A percentile compares a stretch with the other conserved stretches of the same genome.
phyloP scores from a whole-genome alignment of 1,140 invertebrate genomes.

The Euglossa dilemma region DNA sequence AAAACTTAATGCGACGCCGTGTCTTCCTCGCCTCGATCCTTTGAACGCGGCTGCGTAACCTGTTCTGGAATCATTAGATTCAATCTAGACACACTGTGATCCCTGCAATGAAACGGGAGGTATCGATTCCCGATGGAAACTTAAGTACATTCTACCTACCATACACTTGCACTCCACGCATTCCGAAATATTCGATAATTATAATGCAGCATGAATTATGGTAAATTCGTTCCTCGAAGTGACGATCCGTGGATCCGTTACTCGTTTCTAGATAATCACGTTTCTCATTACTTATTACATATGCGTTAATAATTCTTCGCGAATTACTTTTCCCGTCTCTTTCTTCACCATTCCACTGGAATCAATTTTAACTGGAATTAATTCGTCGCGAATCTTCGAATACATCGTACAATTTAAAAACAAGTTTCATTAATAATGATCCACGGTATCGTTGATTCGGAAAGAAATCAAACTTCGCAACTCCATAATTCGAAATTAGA shows the following conservation, averaged over 20 bases:
- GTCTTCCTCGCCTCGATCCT: conserved; percentile 35
- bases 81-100: conserved; percentile 26
- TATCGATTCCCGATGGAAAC: conserved; percentile 23
- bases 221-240: not conserved
- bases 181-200: conserved; percentile 9
- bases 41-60: conserved; percentile 45
- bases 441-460: too few species aligned
- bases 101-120: conserved; percentile 27
- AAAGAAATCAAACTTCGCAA: too few species aligned
- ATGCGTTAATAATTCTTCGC: too few species aligned
- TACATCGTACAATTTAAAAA: too few species aligned
- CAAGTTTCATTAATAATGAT: too few species aligned
- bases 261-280: not conserved
- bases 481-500: too few species aligned
- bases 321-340: too few species aligned
- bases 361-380: too few species aligned
- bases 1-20: conserved; percentile 47
- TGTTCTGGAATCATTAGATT: conserved; percentile 54
- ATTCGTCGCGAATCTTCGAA: too few species aligned
- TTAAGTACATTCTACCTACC: conserved; percentile 21
- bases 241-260: not conserved
- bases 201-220: not conserved
- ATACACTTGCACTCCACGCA: conserved; percentile 6
- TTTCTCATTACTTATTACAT: too few species aligned
- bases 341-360: too few species aligned